Base-by-base conservation (phyloP, 2,797 vertebrate genomes). In the Sebastolobus altivelis region DNA sequence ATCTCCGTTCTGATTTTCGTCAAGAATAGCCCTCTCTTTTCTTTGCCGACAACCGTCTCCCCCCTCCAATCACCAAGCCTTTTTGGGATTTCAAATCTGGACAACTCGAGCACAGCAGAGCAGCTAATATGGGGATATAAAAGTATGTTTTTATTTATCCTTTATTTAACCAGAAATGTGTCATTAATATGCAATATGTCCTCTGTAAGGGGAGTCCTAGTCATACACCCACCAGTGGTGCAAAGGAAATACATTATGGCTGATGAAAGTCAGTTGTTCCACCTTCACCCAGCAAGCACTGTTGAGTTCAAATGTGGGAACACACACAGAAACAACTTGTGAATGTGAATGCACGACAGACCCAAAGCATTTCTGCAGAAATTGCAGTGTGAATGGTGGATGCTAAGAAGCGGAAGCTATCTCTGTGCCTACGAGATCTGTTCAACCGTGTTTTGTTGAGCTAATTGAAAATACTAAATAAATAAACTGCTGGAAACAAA, bases 41-140 rank as follows among this genome's bases (percentile, higher is more conserved):
- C 25, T 25, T 62, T 60, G 43, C 61, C 69, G 70, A 29, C 56
- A 65, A 27, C 58, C 20, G 29, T 9, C 46, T 55, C n/a, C 65
- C 60, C 63, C 63, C 79, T 74, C 43, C 16, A 46, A 72, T 78
- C 72, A 72, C 46, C 25, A 25, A 25, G 43, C 8, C 38, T 74
- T 77, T 40, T 22, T 29, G 25, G 59, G 82, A 61, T 71, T 68
- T 37, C 49, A 31, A 46, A 77, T 72, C 70, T 68, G 49, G 55
- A 84, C 80, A 88, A 80, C 65, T 43, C 59, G 71, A 79, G 43
- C 62, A 79, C 65, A 81, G 20, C 70, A 70, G 69, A 62, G 59
- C 54, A 62, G 61, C 73, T 58, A 69, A 62, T 49, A 49, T 2
- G 40, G 29, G 22, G 6, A 5, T 18, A 4, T 31, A 55, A 33